Percentiles rank a stretch among this genome's conserved stretches.
Evolutionary conservation across 2,888 invertebrate species (phyloP).

Genomic region (Synergus itoensis): DNA sequence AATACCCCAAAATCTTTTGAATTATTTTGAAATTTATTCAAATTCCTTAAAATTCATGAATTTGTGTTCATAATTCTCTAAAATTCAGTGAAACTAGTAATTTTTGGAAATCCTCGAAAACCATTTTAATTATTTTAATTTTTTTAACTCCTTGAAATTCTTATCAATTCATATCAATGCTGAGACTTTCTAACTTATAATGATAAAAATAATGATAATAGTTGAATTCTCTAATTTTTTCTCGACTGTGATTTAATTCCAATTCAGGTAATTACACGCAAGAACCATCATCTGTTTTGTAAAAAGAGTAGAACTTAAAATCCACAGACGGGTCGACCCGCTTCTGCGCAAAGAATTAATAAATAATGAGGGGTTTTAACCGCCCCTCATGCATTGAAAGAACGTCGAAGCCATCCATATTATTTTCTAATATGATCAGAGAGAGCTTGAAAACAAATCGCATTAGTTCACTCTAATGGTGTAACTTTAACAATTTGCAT

Average conservation of each 20-base stretch:
- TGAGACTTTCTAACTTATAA: too few species aligned
- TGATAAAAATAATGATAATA: too few species aligned
- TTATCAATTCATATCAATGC: too few species aligned
- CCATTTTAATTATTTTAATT: too few species aligned
- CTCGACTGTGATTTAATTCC: background rate
- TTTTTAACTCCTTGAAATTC: too few species aligned
- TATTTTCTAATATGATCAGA: conserved; percentile 58
- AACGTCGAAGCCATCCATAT: conserved; percentile 73
- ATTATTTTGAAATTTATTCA: too few species aligned
- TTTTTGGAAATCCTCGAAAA: too few species aligned
- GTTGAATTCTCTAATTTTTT: background rate
- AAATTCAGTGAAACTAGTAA: too few species aligned
- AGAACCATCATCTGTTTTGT: background rate
- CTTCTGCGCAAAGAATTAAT: conserved; percentile 56
- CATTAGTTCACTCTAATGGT: conserved; percentile 69
- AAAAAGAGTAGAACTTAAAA: background rate
- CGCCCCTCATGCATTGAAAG: conserved; percentile 52
- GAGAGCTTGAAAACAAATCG: conserved; percentile 64
- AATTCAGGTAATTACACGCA: background rate
- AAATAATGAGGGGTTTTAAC: conserved; percentile 63
- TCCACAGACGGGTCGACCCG: background rate
- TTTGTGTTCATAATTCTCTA: too few species aligned
- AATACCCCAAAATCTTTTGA: too few species aligned
- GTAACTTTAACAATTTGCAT: conserved; percentile 75
- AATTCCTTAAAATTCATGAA: too few species aligned